phyloP scores from a whole-genome alignment of 2,888 invertebrate species.

The Vanessa cardui region DNA sequence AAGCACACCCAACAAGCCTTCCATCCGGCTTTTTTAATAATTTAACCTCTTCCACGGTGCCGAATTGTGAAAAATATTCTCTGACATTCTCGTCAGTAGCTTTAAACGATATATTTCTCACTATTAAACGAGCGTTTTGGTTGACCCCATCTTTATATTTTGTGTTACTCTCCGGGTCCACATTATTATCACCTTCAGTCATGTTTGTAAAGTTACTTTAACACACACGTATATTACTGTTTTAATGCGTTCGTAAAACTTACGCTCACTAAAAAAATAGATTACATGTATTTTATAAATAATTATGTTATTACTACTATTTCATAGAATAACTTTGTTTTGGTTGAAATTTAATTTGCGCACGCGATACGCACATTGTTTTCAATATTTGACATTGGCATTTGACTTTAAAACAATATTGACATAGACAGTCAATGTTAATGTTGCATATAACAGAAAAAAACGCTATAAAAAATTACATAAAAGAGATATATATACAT shows the following conservation, averaged over 20 bases:
- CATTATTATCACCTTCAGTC: slow-evolving; percentile 46
- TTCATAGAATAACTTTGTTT: background rate
- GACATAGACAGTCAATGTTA: background rate
- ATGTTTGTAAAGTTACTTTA: slow-evolving; percentile 20
- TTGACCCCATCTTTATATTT: slow-evolving; percentile 49
- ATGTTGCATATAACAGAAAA: background rate
- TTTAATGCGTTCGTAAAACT: no score
- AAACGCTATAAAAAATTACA: background rate
- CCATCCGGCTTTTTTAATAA: slow-evolving; percentile 89
- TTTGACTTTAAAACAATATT: background rate
- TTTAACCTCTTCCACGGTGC: slow-evolving; percentile 89
- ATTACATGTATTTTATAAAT: background rate
- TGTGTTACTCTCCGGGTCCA: slow-evolving; percentile 49
- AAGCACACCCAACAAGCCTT: slow-evolving; percentile 94
- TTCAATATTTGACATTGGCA: slow-evolving; percentile 19
- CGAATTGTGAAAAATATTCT: slow-evolving; percentile 89
- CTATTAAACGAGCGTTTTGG: slow-evolving; percentile 85
- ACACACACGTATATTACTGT: no score
- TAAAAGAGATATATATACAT: no score
- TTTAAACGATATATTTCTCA: slow-evolving; percentile 89
- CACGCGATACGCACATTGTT: slow-evolving; percentile 27
- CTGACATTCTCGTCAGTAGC: slow-evolving; percentile 88
- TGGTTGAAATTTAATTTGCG: background rate
- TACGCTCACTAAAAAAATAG: no score
- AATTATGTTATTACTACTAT: background rate